These are phyloP conservation scores for Psophia crepitans DNA, from an alignment of 2,113 vertebrate species.

Conservation along the genomic window DNA sequence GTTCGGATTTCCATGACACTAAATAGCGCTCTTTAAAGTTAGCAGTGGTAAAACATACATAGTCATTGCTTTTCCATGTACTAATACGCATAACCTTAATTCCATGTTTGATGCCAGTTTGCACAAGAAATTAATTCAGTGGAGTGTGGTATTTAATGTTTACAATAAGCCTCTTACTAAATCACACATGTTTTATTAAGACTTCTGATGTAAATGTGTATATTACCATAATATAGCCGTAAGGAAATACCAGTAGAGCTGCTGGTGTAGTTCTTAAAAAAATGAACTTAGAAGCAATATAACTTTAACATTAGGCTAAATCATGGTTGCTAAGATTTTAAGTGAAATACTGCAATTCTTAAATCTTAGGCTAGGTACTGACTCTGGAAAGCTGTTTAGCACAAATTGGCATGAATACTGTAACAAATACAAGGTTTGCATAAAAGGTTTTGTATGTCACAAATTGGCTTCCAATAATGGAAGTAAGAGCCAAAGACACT, in stretches of 20 bases:
- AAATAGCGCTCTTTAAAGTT: not conserved
- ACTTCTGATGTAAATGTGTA: not conserved
- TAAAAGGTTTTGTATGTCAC: not conserved
- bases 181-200: not conserved
- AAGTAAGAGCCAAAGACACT: slow-evolving; percentile 40
- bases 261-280: slow-evolving; percentile 11
- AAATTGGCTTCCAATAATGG: not conserved
- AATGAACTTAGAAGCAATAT: slow-evolving; percentile 24
- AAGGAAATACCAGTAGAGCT: not conserved
- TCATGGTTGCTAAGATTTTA: not conserved
- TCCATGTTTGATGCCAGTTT: slow-evolving; percentile 50
- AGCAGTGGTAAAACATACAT: not conserved
- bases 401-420: slow-evolving; percentile 6
- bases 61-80: slow-evolving; percentile 29
- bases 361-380: not conserved
- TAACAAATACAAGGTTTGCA: not conserved
- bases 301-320: slow-evolving; percentile 17
- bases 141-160: slow-evolving; percentile 24
- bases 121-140: slow-evolving; percentile 40
- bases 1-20: slow-evolving; percentile 38
- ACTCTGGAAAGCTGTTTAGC: not conserved
- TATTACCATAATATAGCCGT: not conserved
- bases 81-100: not conserved
- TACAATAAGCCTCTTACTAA: slow-evolving; percentile 4
- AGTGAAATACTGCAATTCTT: slow-evolving; percentile 8